These are phyloP conservation scores for Hippasteria phrygiana DNA, from an alignment of 53 echinoderm and acorn worm genomes.

Conservation along the genomic window DNA sequence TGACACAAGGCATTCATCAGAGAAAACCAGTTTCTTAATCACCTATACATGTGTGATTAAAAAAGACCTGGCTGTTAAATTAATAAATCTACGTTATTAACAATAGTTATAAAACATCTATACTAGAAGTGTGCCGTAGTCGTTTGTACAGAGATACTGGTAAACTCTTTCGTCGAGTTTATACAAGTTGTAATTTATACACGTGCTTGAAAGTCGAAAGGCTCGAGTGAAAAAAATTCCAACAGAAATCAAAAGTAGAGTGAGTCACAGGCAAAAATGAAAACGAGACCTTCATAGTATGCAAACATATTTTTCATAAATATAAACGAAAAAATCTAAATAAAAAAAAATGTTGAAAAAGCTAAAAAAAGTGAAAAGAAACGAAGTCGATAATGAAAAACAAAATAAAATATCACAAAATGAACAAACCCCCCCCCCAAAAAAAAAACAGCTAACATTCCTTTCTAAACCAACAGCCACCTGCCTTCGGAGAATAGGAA, in stretches of 20 bases:
- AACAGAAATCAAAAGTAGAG: not conserved
- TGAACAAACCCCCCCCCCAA: not conserved
- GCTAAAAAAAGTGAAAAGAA: not conserved
- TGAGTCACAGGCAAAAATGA: not conserved
- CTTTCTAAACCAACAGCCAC: not conserved
- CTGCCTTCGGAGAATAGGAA: not conserved
- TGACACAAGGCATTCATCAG: not conserved
- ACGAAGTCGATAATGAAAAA: not conserved
- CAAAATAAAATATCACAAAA: not conserved
- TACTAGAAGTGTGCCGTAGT: not conserved
- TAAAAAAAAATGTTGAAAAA: not conserved
- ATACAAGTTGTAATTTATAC: not conserved
- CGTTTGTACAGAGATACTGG: conserved; percentile 9
- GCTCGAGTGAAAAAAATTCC: not conserved
- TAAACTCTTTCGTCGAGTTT: not conserved
- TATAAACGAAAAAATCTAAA: not conserved
- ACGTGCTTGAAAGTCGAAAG: not conserved
- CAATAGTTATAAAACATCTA: conserved; percentile 20
- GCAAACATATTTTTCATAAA: not conserved
- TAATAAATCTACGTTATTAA: conserved; percentile 45
- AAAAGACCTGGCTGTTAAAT: conserved; percentile 21
- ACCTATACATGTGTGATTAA: conserved; percentile 9
- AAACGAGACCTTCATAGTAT: not conserved
- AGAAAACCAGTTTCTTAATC: conserved; percentile 5
- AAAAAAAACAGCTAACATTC: not conserved